Evolutionary conservation across 2,888 invertebrate species (phyloP), one percentile per base, ranked within the genome.

Genomic region (Tipula vernalis): DNA sequence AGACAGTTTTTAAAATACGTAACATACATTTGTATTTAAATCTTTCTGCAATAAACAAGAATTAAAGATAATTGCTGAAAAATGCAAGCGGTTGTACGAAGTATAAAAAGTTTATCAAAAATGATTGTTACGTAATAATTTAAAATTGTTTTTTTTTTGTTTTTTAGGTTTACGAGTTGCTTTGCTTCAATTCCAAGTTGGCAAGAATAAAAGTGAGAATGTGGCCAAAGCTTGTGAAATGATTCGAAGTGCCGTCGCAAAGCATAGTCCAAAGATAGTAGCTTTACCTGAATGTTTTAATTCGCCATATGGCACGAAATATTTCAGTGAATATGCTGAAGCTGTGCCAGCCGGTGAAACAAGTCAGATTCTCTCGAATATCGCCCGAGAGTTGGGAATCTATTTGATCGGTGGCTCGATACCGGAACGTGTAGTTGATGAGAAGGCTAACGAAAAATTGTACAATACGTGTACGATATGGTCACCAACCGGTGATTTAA

Each of bases 381-480:
- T 95, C 44, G 98, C 98, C 0, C 95, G 94, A 88, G 94, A 95
- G 88, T 93, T 96, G 88, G 93, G 93, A 28, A 93, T 98, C 88
- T 96, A 95, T 90, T 92, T 99, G 28, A 95, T 99, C 87, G 98
- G 97, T 15, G 98, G 98, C 8, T 97, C 98, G 0, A 94, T 98
- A 89, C 98, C 98, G 0, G 98, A 99, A 92, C 92, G 92, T 87
- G 94, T 94, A 87, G 10, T 18, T 36, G 57, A 36, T n/a, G 36
- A 28, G 47, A 4, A 47, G 13, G 88, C 89, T n/a, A 92, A 92
- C 0, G 92, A 92, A 51, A 94, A 94, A 89, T 91, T 96, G 28
- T 97, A 94, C 91, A 99, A 98, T 91, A 98, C 98, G 0, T 96
- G 96, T 90, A 96, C 97, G 0, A 95, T 98, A 13, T 98, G 96